Evolutionary conservation across 2,888 invertebrate species (phyloP), one percentile per base, ranked within the genome.

Genomic region (Archips xylosteana): DNA sequence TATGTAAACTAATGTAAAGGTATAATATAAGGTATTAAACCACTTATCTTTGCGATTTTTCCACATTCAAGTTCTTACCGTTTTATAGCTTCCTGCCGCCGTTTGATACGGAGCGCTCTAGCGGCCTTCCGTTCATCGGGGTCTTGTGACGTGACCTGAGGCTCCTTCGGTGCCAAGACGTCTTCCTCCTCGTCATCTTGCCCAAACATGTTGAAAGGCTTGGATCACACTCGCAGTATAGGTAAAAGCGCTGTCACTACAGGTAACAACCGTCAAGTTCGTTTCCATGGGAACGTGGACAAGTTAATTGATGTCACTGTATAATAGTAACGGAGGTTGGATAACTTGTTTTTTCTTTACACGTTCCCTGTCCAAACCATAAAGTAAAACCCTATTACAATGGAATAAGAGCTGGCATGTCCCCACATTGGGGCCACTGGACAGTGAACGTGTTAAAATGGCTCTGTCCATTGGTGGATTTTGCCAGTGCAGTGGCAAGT

Each of bases 121-220:
- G 96, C 97, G 59, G 96, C 92, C 88, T 97, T 97, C 79, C 97
- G 90, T 86, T 97, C 97, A 64, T 95, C 94, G 9, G 96, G 95
- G 86, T 97, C 96, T 4, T 85, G 82, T 0, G 97, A 97, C 0
- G 94, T 95, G 47, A 96, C 91, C 78, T 95, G 95, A 1, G 96
- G 96, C 79, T 96, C 96, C 73, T 92, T 94, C 0, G 94, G 91
- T 8, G 90, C 92, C 78, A 93, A 80, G 3, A 93, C 89, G 82
- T 94, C 90, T 10, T 94, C 93, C n/a, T 94, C 93, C 39, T 92
- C 92, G 0, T 92, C 92, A 34, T 91, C 91, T 8, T 23, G 54
- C 0, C 86, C 87, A 64, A 78, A 83, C 6, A 90, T 90, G 39
- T 71, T 65, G 23, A 60, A 47, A 45, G 2, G 10, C 39, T 57